phyloP scores from a whole-genome alignment of 2,113 vertebrate species.

The Struthidea cinerea region DNA sequence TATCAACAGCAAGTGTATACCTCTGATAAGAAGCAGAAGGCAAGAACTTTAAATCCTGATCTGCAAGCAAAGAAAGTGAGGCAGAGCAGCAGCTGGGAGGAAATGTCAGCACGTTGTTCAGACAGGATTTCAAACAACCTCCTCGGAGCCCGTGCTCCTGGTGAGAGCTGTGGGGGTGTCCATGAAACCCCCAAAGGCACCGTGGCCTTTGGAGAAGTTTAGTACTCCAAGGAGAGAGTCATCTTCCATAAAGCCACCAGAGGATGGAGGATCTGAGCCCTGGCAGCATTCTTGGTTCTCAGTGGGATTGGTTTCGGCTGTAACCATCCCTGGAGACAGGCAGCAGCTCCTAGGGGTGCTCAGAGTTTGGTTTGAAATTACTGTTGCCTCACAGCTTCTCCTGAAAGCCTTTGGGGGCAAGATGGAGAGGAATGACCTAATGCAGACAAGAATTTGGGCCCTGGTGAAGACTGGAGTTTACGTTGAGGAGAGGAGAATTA shows the following conservation, averaged over 20 bases:
- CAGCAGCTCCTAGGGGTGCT: background rate
- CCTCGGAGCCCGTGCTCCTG: background rate
- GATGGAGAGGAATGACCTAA: background rate
- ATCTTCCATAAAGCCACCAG: background rate
- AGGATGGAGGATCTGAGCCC: background rate
- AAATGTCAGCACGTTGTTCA: background rate
- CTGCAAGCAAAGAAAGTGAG: background rate
- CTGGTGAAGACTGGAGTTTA: background rate
- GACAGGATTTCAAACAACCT: background rate
- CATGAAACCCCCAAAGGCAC: no score
- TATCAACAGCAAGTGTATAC: conserved; percentile 21
- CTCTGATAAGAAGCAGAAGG: conserved; percentile 44
- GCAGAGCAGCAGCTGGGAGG: background rate
- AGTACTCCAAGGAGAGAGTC: background rate
- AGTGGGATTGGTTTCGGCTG: fast-evolving
- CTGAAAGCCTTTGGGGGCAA: background rate
- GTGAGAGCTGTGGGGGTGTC: background rate
- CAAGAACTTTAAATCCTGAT: conserved; percentile 9
- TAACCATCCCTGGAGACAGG: background rate
- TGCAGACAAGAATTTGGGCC: background rate
- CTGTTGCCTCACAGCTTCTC: background rate
- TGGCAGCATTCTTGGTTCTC: background rate
- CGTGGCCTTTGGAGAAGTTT: background rate
- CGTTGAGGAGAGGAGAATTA: background rate
- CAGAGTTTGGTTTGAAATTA: background rate